Conservation (phyloP, 2,797 vertebrate genomes). For the Notolepis coatsorum region DNA sequence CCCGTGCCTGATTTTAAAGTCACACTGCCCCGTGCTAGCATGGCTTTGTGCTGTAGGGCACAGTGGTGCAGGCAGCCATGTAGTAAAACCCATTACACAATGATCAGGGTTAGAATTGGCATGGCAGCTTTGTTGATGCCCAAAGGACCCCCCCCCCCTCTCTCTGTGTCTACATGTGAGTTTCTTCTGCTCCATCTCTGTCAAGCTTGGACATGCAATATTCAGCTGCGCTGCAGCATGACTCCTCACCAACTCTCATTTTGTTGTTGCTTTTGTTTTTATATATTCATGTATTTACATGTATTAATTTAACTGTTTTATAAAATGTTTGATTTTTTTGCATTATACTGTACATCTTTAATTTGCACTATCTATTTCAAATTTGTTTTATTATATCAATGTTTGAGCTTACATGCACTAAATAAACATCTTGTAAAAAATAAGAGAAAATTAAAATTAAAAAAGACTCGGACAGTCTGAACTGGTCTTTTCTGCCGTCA, state of each 20-base stretch:
- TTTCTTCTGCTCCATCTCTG: slow-evolving; percentile 22
- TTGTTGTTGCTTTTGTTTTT: neutral
- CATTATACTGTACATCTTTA: too few relatives aligned
- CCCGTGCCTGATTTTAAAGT: too few relatives aligned
- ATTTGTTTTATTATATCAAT: too few relatives aligned
- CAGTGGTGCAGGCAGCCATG: slow-evolving; percentile 4
- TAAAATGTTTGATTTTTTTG: too few relatives aligned
- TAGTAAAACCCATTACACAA: slow-evolving; percentile 35
- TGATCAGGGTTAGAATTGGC: slow-evolving; percentile 55
- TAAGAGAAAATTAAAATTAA: too few relatives aligned
- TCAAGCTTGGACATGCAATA: slow-evolving; percentile 4
- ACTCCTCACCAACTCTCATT: neutral
- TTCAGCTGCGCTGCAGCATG: slow-evolving; percentile 4
- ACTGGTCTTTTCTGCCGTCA: too few relatives aligned
- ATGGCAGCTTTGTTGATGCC: slow-evolving; percentile 59
- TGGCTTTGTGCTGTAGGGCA: slow-evolving; percentile 9
- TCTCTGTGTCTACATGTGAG: too few relatives aligned
- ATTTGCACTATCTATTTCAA: too few relatives aligned
- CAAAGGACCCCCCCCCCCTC: slow-evolving; percentile 18
- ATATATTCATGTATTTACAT: neutral
- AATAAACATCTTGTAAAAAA: slow-evolving; percentile 8
- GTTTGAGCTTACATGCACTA: neutral
- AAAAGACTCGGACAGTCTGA: too few relatives aligned
- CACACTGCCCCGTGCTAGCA: neutral
- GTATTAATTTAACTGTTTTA: too few relatives aligned